Evolutionary conservation across 2,797 vertebrate species (phyloP).

Genomic region (Myoxocephalus aenaeus): DNA sequence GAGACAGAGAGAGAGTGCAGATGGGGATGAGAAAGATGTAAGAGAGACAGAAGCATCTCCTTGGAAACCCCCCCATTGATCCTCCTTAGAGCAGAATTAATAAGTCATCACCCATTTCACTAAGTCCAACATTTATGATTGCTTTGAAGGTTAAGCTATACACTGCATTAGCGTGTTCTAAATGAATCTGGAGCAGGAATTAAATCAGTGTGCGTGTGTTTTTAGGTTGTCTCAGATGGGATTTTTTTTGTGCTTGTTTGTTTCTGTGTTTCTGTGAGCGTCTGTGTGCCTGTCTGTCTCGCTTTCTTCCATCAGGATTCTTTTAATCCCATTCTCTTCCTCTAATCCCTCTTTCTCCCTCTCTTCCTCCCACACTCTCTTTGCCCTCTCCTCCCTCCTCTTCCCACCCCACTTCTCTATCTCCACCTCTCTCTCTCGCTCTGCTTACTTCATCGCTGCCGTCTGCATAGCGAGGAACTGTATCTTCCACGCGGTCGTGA

Average conservation of each 20-base stretch:
- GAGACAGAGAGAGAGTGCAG: slow-evolving; percentile 7
- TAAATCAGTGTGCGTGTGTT: slow-evolving; percentile 34
- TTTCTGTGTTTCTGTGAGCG: slow-evolving; percentile 39
- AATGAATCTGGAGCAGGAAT: slow-evolving; percentile 41
- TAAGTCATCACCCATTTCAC: slow-evolving; percentile 61
- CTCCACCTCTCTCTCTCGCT: neutral
- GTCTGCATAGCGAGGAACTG: slow-evolving; percentile 50
- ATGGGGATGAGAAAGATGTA: slow-evolving; percentile 41
- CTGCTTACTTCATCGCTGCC: slow-evolving; percentile 47
- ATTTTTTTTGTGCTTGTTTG: slow-evolving; percentile 43
- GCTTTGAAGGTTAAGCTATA: slow-evolving; percentile 58
- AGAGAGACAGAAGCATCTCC: slow-evolving; percentile 51
- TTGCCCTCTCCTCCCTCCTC: slow-evolving; percentile 29
- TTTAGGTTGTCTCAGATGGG: slow-evolving; percentile 37
- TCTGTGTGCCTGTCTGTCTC: slow-evolving; percentile 45
- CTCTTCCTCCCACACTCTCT: slow-evolving; percentile 59
- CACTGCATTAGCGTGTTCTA: slow-evolving; percentile 36
- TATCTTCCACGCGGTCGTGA: slow-evolving; percentile 57
- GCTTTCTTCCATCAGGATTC: slow-evolving; percentile 71
- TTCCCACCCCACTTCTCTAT: neutral
- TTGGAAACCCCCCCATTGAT: slow-evolving; percentile 38
- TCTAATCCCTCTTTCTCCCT: slow-evolving; percentile 69
- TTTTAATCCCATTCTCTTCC: slow-evolving; percentile 76
- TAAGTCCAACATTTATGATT: slow-evolving; percentile 60
- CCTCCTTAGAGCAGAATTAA: slow-evolving; percentile 61